phyloP scores from a whole-genome alignment of 1,140 invertebrate species.

The Papilio aristodemus region DNA sequence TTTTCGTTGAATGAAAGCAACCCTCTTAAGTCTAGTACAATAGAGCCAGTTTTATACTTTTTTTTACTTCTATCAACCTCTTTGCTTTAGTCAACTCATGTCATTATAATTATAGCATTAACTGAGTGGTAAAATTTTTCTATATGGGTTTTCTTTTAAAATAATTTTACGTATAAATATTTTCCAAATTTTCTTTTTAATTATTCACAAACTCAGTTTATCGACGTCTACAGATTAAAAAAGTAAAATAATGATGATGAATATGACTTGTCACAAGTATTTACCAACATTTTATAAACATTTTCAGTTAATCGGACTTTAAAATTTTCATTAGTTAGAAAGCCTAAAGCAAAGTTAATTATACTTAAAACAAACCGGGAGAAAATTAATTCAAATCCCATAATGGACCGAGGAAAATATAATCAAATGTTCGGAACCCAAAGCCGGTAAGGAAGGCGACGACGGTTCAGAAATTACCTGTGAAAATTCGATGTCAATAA shows the following conservation, averaged over 20 bases:
- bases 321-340: conserved; percentile 24
- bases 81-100: background rate
- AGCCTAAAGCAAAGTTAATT: conserved; percentile 25
- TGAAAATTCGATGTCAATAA: background rate
- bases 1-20: conserved; percentile 18
- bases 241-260: too few species aligned
- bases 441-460: conserved; percentile 8
- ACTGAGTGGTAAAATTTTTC: background rate
- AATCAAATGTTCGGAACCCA: conserved; percentile 23
- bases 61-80: background rate
- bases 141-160: too few species aligned
- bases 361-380: conserved; percentile 26
- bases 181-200: too few species aligned
- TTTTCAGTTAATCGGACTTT: background rate
- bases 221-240: too few species aligned
- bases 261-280: background rate
- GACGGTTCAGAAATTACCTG: background rate
- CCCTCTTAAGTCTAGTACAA: conserved; percentile 18
- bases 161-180: too few species aligned
- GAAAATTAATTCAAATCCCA: conserved; percentile 31
- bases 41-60: conserved; percentile 6
- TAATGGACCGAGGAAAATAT: conserved; percentile 30
- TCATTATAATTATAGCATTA: background rate
- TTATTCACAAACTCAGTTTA: too few species aligned
- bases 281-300: background rate